A percentile compares a stretch with the other conserved stretches of the same genome.
phyloP scores from a whole-genome alignment of 2,113 vertebrate species.

The Cinclus mexicanus region DNA sequence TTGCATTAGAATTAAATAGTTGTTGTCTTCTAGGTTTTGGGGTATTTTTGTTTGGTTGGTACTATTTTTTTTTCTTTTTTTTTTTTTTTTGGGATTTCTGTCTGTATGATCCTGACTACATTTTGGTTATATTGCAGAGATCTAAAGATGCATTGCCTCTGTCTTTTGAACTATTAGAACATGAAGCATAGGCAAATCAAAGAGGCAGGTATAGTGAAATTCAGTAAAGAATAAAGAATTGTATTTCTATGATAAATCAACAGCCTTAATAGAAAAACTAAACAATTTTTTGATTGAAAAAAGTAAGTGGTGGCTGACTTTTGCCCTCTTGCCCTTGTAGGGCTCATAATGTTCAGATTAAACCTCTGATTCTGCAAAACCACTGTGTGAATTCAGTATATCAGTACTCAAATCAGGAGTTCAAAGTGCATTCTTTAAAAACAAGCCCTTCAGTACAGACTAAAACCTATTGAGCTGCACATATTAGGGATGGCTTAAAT shows the following conservation, averaged over 20 bases:
- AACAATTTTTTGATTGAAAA: background rate
- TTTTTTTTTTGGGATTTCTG: background rate
- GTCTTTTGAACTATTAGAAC: background rate
- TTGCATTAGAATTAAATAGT: background rate
- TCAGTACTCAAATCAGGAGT: background rate
- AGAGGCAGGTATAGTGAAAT: background rate
- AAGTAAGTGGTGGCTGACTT: background rate
- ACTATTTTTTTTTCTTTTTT: background rate
- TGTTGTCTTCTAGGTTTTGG: background rate
- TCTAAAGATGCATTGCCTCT: background rate
- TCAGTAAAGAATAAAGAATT: background rate
- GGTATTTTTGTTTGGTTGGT: background rate
- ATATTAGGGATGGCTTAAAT: background rate
- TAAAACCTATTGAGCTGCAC: background rate
- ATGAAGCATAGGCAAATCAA: background rate
- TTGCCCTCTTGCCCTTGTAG: background rate
- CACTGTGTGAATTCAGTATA: background rate
- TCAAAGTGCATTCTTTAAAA: background rate
- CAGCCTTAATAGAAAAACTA: background rate
- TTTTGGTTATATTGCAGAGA: background rate
- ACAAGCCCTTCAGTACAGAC: background rate
- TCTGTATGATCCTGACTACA: background rate
- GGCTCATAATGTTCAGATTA: background rate
- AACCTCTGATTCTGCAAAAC: background rate
- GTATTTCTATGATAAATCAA: background rate